Evolutionary conservation across 2,113 vertebrate genomes (phyloP).

Genomic region (Hippocampus comes): DNA sequence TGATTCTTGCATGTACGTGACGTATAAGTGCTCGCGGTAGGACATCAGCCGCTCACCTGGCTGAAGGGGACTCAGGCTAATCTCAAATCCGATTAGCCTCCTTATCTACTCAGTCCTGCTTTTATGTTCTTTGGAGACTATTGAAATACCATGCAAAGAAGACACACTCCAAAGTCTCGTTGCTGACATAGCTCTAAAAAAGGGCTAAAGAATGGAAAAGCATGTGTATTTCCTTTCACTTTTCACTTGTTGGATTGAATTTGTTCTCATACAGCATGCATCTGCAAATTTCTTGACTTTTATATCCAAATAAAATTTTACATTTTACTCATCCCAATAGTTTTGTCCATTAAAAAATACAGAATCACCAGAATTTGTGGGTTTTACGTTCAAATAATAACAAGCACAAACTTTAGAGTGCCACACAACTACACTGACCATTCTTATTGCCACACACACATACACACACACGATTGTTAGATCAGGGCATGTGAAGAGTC

Average conservation of each 20-base stretch:
- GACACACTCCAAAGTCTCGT: conserved; percentile 10
- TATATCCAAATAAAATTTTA: no score
- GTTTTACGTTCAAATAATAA: background rate
- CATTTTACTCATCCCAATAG: no score
- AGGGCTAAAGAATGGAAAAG: background rate
- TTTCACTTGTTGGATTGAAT: no score
- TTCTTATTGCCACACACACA: background rate
- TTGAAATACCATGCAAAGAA: conserved; percentile 54
- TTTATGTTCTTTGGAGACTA: conserved; percentile 68
- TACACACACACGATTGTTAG: conserved; percentile 10
- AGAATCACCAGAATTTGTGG: no score
- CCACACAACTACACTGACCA: background rate
- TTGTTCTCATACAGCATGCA: no score
- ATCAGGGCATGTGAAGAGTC: conserved; percentile 51
- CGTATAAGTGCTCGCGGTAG: conserved; percentile 30
- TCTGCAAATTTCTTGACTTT: no score
- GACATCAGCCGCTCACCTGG: conserved; percentile 61
- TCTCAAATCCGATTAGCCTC: conserved; percentile 69
- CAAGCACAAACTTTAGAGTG: background rate
- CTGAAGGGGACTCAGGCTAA: conserved; percentile 57
- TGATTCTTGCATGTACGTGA: conserved; percentile 21
- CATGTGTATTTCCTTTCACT: background rate
- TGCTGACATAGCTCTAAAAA: no score
- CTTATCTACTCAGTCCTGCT: conserved; percentile 72
- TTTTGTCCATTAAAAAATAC: no score